Evolutionary conservation across 2,797 vertebrate species (phyloP).

Genomic region (Dermochelys coriacea): DNA sequence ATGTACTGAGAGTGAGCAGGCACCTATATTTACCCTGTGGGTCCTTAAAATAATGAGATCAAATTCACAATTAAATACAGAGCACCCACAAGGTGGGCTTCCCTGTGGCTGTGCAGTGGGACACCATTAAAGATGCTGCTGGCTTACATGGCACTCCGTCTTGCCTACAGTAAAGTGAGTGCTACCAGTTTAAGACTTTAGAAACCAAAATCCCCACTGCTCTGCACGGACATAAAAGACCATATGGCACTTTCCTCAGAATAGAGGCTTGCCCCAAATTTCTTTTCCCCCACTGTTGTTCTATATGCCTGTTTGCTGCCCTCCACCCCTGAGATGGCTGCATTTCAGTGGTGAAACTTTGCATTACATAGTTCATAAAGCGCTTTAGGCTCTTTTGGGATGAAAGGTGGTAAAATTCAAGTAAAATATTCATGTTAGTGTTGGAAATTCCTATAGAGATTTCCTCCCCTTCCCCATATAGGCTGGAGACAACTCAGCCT

Average conservation of each 20-base stretch:
- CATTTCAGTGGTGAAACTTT: neutral
- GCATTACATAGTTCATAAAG: neutral
- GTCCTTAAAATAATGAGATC: conserved; percentile 52
- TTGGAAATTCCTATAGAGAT: neutral
- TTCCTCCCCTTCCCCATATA: neutral
- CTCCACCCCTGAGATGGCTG: neutral
- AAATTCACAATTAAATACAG: neutral
- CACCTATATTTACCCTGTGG: conserved; percentile 37
- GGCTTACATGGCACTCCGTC: neutral
- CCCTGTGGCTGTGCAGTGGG: conserved; percentile 20
- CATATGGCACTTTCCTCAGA: rapidly evolving
- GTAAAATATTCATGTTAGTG: neutral
- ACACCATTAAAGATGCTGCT: neutral
- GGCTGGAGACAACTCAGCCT: neutral
- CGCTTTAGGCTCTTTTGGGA: neutral
- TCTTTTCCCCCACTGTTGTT: neutral
- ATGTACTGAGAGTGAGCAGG: neutral
- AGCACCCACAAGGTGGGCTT: conserved; percentile 34
- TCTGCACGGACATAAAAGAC: rapidly evolving
- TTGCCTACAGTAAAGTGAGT: neutral
- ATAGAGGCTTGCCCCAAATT: neutral
- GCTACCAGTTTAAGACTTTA: neutral
- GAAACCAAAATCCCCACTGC: neutral
- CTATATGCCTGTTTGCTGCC: neutral
- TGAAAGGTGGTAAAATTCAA: neutral